These are phyloP conservation scores for Rousettus leschenaultii DNA, from an alignment of 2,113 vertebrate genomes.

Conservation along the genomic window DNA sequence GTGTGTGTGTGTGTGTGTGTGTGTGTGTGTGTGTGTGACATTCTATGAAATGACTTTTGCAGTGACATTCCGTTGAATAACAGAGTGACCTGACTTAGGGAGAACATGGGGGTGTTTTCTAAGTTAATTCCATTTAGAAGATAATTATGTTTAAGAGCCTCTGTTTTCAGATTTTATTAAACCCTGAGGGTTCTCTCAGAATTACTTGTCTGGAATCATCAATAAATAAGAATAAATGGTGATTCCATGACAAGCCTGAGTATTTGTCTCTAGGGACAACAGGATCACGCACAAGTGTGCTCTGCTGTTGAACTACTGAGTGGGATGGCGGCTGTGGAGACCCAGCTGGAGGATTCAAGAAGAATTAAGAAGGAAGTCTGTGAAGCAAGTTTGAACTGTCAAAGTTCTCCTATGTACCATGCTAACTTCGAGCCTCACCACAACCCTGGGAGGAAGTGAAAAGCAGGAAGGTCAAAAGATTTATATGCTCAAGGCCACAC, in stretches of 20 bases:
- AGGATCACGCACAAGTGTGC: neutral
- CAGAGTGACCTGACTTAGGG: neutral
- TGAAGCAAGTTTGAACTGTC: neutral
- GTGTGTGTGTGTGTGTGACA: neutral
- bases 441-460: neutral
- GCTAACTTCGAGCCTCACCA: neutral
- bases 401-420: neutral
- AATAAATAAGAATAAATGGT: neutral
- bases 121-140: conserved; percentile 15
- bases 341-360: neutral
- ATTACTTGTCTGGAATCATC: conserved; percentile 22
- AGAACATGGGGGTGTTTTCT: neutral
- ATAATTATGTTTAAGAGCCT: conserved; percentile 34
- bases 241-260: neutral
- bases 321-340: fast-evolving
- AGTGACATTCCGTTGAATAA: neutral
- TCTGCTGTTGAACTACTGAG: neutral
- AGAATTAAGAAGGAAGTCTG: too few relatives aligned
- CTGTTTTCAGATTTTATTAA: conserved; percentile 39
- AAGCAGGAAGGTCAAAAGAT: neutral
- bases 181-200: neutral
- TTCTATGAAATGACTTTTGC: neutral
- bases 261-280: neutral
- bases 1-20: too few relatives aligned
- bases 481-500: neutral